Percentiles rank a stretch among this genome's conserved stretches.
phyloP scores from a whole-genome alignment of 2,113 vertebrate genomes.

The Emydura subglobosa region DNA sequence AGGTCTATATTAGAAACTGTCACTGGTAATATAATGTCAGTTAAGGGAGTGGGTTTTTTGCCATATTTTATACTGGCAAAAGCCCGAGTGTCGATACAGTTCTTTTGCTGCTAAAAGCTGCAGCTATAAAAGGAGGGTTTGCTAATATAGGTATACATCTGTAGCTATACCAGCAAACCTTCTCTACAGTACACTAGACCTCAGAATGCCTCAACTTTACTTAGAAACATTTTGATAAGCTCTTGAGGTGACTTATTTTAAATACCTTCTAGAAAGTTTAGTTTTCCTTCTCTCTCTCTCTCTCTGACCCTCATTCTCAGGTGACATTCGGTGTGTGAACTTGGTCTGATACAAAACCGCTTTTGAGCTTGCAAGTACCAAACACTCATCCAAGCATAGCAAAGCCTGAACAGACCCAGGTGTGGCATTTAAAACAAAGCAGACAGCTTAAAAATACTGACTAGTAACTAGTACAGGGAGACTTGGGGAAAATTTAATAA shows the following conservation, averaged over 20 bases:
- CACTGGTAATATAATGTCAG: background rate
- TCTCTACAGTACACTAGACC: background rate
- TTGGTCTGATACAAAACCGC: background rate
- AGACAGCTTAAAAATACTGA: conserved; percentile 14
- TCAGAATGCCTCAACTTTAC: background rate
- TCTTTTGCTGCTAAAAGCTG: background rate
- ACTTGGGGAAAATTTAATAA: conserved; percentile 54
- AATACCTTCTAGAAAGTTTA: background rate
- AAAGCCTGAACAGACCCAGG: background rate
- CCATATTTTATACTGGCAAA: background rate
- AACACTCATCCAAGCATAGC: background rate
- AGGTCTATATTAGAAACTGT: background rate
- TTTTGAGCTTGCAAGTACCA: background rate
- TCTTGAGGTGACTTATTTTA: background rate
- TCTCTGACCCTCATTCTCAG: background rate
- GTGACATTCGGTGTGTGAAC: background rate
- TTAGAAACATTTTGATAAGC: background rate
- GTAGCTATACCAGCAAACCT: background rate
- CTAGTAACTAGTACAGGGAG: background rate
- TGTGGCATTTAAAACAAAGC: background rate
- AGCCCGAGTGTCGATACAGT: background rate
- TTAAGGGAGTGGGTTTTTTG: background rate
- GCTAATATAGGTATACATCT: too few species aligned
- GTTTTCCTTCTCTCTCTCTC: background rate
- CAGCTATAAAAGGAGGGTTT: background rate